Conservation (phyloP, 2,797 vertebrate genomes). For the Macroramphosus scolopax region DNA sequence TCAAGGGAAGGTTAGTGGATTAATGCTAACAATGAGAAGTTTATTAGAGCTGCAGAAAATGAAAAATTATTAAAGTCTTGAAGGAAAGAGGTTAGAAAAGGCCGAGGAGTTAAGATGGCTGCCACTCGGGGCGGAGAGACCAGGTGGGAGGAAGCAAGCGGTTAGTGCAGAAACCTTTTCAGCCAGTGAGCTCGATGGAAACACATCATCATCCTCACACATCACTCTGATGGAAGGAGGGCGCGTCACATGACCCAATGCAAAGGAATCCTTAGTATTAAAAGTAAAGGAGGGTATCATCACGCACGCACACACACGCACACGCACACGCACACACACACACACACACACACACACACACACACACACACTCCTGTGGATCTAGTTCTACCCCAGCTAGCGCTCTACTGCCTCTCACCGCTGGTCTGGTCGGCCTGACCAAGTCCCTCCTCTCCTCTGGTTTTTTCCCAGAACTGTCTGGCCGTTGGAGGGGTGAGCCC, state of each 20-base stretch:
- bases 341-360: conserved; percentile 3
- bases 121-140: conserved; percentile 18
- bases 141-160: conserved; percentile 32
- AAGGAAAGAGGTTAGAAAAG: conserved; percentile 31
- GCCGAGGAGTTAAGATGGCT: conserved; percentile 33
- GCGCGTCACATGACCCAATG: conserved; percentile 25
- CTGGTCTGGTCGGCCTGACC: conserved; percentile 84
- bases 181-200: conserved; percentile 22
- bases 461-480: conserved; percentile 86
- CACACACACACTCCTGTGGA: conserved; percentile 17
- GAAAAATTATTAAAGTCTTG: conserved; percentile 25
- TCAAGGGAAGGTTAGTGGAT: conserved; percentile 58
- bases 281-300: conserved; percentile 3
- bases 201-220: too few species aligned
- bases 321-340: not conserved
- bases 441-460: conserved; percentile 88
- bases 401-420: conserved; percentile 79
- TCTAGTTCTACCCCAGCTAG: conserved; percentile 42
- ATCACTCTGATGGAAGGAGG: conserved; percentile 32
- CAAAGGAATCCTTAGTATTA: conserved; percentile 4
- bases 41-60: conserved; percentile 50
- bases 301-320: not conserved
- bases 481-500: conserved; percentile 87
- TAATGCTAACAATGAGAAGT: conserved; percentile 32
- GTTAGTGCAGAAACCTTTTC: conserved; percentile 36